Conservation (phyloP, 1,140 invertebrate species). For the Macrocentrus cingulum region DNA sequence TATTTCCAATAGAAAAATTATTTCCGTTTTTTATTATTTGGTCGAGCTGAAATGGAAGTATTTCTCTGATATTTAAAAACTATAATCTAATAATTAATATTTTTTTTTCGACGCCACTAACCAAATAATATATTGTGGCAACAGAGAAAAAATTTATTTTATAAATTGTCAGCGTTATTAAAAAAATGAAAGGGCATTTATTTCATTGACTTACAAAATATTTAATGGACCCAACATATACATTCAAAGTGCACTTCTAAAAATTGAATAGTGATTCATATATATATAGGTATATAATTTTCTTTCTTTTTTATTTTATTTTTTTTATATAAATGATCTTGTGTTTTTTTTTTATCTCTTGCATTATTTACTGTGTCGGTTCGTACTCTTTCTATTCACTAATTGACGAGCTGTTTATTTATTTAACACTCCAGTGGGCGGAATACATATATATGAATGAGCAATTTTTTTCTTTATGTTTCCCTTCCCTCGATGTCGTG, state of each 20-base stretch:
- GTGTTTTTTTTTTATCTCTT: background rate
- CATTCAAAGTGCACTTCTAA: conserved; percentile 31
- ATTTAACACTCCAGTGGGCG: conserved; percentile 32
- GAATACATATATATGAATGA: conserved; percentile 32
- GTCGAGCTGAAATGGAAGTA: too few relatives aligned
- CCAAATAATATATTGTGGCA: too few relatives aligned
- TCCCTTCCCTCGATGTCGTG: conserved; percentile 11
- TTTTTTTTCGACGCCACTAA: too few relatives aligned
- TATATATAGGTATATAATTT: too few relatives aligned
- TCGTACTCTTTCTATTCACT: conserved; percentile 27
- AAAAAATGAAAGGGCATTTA: conserved; percentile 13
- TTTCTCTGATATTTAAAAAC: too few relatives aligned
- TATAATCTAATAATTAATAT: too few relatives aligned
- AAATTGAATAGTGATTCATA: conserved; percentile 8
- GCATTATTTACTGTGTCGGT: conserved; percentile 6
- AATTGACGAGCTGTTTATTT: conserved; percentile 32
- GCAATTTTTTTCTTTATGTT: conserved; percentile 30
- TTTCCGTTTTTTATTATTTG: too few relatives aligned
- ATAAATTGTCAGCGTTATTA: conserved; percentile 5
- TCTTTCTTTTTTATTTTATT: too few relatives aligned
- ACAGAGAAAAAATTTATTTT: too few relatives aligned
- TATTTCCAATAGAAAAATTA: too few relatives aligned
- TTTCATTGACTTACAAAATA: conserved; percentile 17
- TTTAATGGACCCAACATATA: conserved; percentile 29
- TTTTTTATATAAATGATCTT: conserved; percentile 7